Evolutionary conservation across 2,113 vertebrate genomes (phyloP), one percentile per base, ranked within the genome.

Genomic region (Ammospiza nelsoni): DNA sequence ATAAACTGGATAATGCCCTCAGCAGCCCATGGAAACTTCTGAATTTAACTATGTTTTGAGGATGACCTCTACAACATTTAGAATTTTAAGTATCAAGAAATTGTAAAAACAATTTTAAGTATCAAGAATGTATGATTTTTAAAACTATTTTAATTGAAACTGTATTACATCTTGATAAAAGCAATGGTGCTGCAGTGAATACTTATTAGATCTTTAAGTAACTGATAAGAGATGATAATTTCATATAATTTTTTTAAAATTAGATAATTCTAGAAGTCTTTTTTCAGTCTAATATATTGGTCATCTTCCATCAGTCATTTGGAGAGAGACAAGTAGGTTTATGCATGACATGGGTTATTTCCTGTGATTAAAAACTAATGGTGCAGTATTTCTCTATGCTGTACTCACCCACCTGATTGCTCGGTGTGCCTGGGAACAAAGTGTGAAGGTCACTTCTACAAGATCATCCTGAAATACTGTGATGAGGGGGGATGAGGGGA

Each of bases 401-500:
- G 21, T 74, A 33, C 29, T 81, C 10, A 6, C 12, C n/a, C 9
- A 3, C 12, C 31, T 71, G 78, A 27, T 77, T 57, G 35, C 27
- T 77, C 15, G 48, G 19, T 54, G 55, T 49, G 48, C 46, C 16
- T 54, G 33, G 48, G 54, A 87, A 5, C n/a, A 9, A 65, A 55
- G 28, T 52, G 9, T 66, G 86, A 87, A 71, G 58, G 57, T 84
- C 74, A 31, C 33, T 84, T 81, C n/a, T 57, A 29, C 17, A 27
- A 29, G 11, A 29, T 58, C 0, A 0, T 68, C 35, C 49, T 65
- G 31, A 37, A 74, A 41, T 39, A 15, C 12, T 62, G 24, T 22
- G 21, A 2, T 15, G 20, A 27, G 9, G 8, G 3, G 7, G 39
- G 3, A 10, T 15, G 2, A 14, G 2, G 9, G 33, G 59, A 20